Evolutionary conservation across 2,797 vertebrate genomes (phyloP), one percentile per base, ranked within the genome.

Genomic region (Capromys pilorides): DNA sequence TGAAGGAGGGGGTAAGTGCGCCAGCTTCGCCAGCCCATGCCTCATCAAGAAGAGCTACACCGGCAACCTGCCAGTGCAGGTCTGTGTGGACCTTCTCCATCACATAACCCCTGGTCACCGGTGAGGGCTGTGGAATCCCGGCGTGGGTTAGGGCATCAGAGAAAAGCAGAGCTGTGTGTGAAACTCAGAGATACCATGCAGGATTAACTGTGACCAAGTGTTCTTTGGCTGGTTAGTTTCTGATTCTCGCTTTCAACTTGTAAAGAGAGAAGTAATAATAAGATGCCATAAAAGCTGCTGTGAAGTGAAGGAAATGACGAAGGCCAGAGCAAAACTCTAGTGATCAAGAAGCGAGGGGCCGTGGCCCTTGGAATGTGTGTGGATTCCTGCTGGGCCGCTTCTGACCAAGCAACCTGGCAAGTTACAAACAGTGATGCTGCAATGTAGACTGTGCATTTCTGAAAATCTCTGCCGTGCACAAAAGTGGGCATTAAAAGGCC

Each of bases 241-340:
- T 90, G 80, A 90, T 62, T 83, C 62, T 90, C 54, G 85, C 5
- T 86, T 92, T 88, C 73, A 83, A 33, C 45, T 73, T 31, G 78
- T 21, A 88, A 51, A 87, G 71, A 51, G 61, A 67, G 62, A n/a
- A 81, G 88, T 89, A 84, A 86, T 91, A 28, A 86, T 91, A 33
- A 79, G 22, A 69, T 19, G 16, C 26, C 41, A 19, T 77, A 81
- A 81, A 79, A 61, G 6, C 13, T 69, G 4, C 41, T 69, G 3
- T 67, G 80, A 92, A 41, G n/a, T 81, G 61, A 77, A 75, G 94
- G 69, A 92, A 71, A 71, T 49, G 41, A 88, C 28, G 0, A 39
- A 77, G 71, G 49, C 39, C 83, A 67, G 86, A 87, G 33, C 41
- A 91, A 41, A 69, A 89, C 77, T 6, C 19, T 45, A 59, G 51